Evolutionary conservation across 2,113 vertebrate species (phyloP).

Genomic region (Baryphthengus martii): DNA sequence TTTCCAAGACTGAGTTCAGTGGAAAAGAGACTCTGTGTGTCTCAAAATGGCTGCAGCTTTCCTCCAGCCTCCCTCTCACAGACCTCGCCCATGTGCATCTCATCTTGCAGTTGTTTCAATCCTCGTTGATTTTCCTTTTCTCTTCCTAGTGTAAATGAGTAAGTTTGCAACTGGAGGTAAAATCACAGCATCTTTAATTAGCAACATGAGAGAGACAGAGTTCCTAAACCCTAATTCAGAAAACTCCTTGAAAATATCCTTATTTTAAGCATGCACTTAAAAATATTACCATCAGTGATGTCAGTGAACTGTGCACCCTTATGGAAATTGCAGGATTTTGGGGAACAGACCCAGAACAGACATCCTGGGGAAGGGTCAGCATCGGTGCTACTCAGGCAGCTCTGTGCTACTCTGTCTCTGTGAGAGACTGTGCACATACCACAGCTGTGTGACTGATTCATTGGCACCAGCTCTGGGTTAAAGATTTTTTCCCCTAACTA

Average conservation of each 20-base stretch:
- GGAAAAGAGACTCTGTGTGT: not conserved
- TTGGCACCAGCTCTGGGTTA: not conserved
- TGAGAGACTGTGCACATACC: fast-evolving
- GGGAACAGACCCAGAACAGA: not conserved
- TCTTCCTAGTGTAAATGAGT: not conserved
- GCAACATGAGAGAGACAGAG: not conserved
- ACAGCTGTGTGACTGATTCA: not conserved
- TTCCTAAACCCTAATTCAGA: not conserved
- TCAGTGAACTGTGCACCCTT: not conserved
- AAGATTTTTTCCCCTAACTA: not conserved
- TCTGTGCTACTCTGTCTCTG: too few relatives aligned
- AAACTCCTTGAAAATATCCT: not conserved
- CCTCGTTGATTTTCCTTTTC: not conserved
- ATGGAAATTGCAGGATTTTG: fast-evolving
- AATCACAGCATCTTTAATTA: not conserved
- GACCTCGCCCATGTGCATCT: not conserved
- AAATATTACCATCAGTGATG: not conserved
- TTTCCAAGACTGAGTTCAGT: not conserved
- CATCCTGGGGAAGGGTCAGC: not conserved
- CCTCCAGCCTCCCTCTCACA: not conserved
- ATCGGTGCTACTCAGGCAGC: not conserved
- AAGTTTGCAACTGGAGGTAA: not conserved
- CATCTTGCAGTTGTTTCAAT: not conserved
- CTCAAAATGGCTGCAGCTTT: slow-evolving; percentile 29
- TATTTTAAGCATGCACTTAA: not conserved